Conservation (phyloP, 2,113 vertebrate species). For the Tetrax tetrax region DNA sequence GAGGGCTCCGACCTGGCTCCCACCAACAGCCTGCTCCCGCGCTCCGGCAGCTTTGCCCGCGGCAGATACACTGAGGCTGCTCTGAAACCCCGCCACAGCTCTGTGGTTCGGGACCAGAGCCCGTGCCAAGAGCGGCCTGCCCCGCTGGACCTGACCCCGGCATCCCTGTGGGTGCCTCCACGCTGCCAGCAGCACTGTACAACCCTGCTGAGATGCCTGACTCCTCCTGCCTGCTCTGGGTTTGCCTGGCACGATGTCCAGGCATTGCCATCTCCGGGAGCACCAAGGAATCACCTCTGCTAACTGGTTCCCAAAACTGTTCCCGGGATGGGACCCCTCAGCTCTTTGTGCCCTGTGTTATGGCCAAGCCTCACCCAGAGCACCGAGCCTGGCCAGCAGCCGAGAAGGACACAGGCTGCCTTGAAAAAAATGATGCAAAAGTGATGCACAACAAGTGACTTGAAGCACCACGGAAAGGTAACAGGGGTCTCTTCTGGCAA, state of each 20-base stretch:
- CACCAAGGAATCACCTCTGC: neutral
- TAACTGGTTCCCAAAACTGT: neutral
- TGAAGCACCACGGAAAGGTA: neutral
- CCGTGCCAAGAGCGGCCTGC: neutral
- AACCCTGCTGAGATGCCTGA: neutral
- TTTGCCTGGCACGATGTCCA: neutral
- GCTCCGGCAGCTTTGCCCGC: neutral
- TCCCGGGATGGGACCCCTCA: neutral
- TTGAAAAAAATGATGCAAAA: neutral
- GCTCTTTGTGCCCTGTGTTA: neutral
- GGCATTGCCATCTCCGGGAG: neutral
- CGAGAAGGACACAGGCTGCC: fast-evolving
- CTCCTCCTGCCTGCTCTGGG: neutral
- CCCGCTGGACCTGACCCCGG: fast-evolving
- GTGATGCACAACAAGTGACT: neutral
- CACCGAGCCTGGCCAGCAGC: neutral
- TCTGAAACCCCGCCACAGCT: neutral
- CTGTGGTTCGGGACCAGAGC: neutral
- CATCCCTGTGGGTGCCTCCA: neutral
- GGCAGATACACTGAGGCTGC: neutral
- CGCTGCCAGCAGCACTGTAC: fast-evolving
- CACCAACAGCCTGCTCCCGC: neutral
- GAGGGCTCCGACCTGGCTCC: neutral
- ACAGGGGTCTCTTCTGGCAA: neutral
- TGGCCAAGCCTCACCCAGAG: neutral